phyloP scores from a whole-genome alignment of 2,797 vertebrate genomes.

The Myotis myotis region DNA sequence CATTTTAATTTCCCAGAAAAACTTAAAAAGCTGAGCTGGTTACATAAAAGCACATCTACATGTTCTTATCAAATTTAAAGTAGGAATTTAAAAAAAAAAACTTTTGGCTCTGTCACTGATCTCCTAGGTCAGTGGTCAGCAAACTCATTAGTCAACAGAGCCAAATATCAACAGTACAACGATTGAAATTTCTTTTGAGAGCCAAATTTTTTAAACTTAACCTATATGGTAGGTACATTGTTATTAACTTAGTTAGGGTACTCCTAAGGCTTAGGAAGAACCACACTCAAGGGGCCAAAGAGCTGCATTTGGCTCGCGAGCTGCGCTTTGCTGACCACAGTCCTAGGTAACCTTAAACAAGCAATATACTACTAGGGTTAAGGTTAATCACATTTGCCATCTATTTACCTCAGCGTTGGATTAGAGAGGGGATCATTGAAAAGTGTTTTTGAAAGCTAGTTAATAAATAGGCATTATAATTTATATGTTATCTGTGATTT shows the following conservation, averaged over 20 bases:
- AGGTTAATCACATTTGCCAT: slow-evolving; percentile 42
- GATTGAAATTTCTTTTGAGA: no score
- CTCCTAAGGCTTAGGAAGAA: no score
- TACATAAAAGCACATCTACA: not conserved
- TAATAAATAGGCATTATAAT: slow-evolving; percentile 1
- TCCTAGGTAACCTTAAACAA: not conserved
- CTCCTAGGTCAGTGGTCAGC: not conserved
- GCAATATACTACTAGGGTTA: not conserved
- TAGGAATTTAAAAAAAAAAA: not conserved
- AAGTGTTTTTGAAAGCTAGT: slow-evolving; percentile 33
- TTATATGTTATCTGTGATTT: slow-evolving; percentile 2
- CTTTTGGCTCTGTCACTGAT: not conserved
- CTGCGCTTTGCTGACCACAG: no score
- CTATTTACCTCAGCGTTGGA: slow-evolving; percentile 35
- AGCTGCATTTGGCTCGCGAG: no score
- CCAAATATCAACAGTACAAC: no score
- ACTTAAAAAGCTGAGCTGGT: not conserved
- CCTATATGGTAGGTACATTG: no score
- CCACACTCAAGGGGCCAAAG: no score
- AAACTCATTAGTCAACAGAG: no score
- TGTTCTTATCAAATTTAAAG: slow-evolving; percentile 9
- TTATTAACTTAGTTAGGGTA: no score
- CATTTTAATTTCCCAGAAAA: slow-evolving; percentile 1
- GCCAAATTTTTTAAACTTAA: no score
- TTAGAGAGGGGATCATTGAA: slow-evolving; percentile 19